These are phyloP conservation scores for Phenganax subtilis DNA, from an alignment of 92 coral and sea anemone species.

Conservation along the genomic window DNA sequence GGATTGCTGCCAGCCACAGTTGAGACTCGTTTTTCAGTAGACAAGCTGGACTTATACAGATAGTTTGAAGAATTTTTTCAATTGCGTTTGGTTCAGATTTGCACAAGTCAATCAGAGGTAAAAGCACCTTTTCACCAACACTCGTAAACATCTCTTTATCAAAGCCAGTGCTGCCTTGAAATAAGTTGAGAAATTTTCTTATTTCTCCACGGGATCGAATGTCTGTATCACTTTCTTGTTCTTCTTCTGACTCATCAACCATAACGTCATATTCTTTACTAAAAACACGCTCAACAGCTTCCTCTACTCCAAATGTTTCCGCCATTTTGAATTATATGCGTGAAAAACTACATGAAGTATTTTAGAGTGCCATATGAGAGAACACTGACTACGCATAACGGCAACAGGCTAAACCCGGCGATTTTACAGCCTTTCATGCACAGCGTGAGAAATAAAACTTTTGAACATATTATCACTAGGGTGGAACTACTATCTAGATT, in stretches of 20 bases:
- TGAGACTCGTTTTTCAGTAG: too few species aligned
- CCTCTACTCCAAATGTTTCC: constrained; percentile 4
- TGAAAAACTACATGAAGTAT: background rate
- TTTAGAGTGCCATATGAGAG: background rate
- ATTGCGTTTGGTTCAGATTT: too few species aligned
- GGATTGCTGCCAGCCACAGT: too few species aligned
- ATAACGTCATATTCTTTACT: background rate
- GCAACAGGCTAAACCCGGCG: background rate
- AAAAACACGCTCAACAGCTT: constrained; percentile 5
- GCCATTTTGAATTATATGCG: background rate
- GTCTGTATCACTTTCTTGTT: background rate
- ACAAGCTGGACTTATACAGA: too few species aligned
- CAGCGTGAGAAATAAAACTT: background rate
- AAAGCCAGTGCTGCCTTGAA: too few species aligned
- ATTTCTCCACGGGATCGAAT: background rate
- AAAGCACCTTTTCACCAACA: too few species aligned
- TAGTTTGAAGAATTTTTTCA: too few species aligned
- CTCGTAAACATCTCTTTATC: too few species aligned
- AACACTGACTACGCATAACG: background rate
- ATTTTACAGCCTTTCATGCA: constrained; percentile 1
- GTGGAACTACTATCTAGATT: too few species aligned
- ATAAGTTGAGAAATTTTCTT: background rate
- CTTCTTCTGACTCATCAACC: background rate
- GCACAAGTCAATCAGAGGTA: too few species aligned
- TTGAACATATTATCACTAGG: too few species aligned